phyloP scores from a whole-genome alignment of 2,888 invertebrate genomes.

The Drosophila neotestacea region DNA sequence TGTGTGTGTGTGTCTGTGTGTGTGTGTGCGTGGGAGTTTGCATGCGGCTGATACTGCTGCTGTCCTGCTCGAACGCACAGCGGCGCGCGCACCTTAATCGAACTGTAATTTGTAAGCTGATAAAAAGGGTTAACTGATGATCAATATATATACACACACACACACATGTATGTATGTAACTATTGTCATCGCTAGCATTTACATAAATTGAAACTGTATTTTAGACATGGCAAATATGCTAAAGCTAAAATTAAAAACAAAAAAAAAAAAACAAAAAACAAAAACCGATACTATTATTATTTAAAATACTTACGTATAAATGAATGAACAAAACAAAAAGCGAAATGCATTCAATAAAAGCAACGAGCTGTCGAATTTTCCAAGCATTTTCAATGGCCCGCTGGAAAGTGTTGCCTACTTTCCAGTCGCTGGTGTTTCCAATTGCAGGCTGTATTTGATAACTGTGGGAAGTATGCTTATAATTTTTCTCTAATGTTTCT shows the following conservation, averaged over 20 bases:
- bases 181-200: conserved; percentile 53
- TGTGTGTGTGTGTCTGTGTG: conserved; percentile 2
- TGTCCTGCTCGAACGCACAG: conserved; percentile 36
- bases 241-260: conserved; percentile 15
- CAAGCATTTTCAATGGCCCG: background rate
- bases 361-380: conserved; percentile 29
- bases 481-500: no score
- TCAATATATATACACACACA: conserved; percentile 30
- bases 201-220: conserved; percentile 50
- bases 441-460: background rate
- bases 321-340: conserved; percentile 38
- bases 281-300: conserved; percentile 42
- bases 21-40: conserved; percentile 12
- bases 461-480: background rate
- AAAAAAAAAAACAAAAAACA: conserved; percentile 1
- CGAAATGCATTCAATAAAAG: conserved; percentile 60
- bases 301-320: conserved; percentile 46
- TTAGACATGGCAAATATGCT: conserved; percentile 36
- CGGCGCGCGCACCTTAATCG: conserved; percentile 31
- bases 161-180: background rate
- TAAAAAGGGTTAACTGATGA: conserved; percentile 32
- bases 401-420: conserved; percentile 13
- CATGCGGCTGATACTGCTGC: conserved; percentile 25
- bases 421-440: background rate
- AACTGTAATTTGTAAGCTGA: conserved; percentile 47